Evolutionary conservation across 2,888 invertebrate genomes (phyloP).

Genomic region (Leptopilina syphax): DNA sequence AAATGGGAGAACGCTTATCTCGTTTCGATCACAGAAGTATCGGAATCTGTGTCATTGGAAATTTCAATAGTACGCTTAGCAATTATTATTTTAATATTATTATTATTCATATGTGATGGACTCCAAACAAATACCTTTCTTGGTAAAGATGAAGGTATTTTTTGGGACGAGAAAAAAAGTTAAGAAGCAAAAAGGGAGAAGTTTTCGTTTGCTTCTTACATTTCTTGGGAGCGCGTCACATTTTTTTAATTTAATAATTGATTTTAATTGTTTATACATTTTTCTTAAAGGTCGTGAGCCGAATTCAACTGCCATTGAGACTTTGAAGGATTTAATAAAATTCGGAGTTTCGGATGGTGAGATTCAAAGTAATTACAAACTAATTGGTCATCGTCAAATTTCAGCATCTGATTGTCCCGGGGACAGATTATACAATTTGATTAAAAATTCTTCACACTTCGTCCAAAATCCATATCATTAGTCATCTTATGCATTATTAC

Average conservation of each 20-base stretch:
- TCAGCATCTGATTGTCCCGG: constrained; percentile 67
- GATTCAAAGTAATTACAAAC: constrained; percentile 81
- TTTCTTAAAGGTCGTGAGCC: constrained; percentile 61
- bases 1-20: constrained; percentile 65
- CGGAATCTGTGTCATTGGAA: constrained; percentile 85
- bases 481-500: not conserved
- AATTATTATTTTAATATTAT: not conserved
- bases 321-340: constrained; percentile 80
- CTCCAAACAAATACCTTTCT: not conserved
- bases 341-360: constrained; percentile 82
- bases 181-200: too few relatives aligned
- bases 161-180: too few relatives aligned
- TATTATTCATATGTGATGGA: too few relatives aligned
- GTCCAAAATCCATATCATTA: not conserved
- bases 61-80: constrained; percentile 78
- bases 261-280: constrained; percentile 1
- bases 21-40: constrained; percentile 83
- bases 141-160: not conserved
- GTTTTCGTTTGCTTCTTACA: too few relatives aligned
- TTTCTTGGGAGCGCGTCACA: too few relatives aligned
- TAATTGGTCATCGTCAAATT: constrained; percentile 80
- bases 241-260: not conserved
- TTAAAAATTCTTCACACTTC: constrained; percentile 66
- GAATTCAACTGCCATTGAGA: constrained; percentile 75
- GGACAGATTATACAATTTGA: constrained; percentile 61